A percentile compares a stretch with the other conserved stretches of the same genome.
phyloP scores from a whole-genome alignment of 2,888 invertebrate genomes.

The Drosophila buzzatii region DNA sequence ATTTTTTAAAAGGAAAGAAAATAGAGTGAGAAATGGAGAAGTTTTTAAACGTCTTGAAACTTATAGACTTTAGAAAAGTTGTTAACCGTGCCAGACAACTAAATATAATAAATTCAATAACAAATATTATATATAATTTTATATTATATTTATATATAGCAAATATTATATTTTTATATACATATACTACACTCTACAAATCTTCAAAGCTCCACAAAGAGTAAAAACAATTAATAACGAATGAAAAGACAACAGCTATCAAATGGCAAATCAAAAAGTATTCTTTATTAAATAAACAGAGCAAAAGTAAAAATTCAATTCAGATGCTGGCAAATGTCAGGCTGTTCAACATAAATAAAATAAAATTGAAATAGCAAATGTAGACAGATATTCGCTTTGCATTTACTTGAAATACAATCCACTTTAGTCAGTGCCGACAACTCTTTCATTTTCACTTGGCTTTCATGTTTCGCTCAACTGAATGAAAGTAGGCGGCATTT shows the following conservation, averaged over 20 bases:
- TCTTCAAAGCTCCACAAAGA: background rate
- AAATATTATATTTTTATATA: too few species aligned
- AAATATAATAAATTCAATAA: background rate
- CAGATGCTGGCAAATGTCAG: background rate
- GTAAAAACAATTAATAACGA: background rate
- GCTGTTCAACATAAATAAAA: background rate
- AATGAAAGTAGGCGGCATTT: constrained; percentile 2
- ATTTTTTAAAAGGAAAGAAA: too few species aligned
- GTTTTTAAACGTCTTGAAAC: too few species aligned
- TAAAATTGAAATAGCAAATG: background rate
- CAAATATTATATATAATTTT: background rate
- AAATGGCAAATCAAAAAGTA: background rate
- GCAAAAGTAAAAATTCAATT: constrained; percentile 3
- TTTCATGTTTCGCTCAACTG: background rate
- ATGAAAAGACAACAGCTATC: constrained; percentile 2
- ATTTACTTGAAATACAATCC: background rate
- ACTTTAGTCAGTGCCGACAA: background rate
- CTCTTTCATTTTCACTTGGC: constrained; percentile 1
- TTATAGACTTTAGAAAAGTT: too few species aligned
- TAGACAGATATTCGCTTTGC: background rate
- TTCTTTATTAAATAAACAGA: background rate
- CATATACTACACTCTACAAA: background rate
- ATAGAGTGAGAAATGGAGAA: too few species aligned
- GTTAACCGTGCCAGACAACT: too few species aligned
- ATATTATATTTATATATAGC: background rate